Base-by-base conservation (phyloP, 2,888 invertebrate species). In the Tetrapedia diversipes region DNA sequence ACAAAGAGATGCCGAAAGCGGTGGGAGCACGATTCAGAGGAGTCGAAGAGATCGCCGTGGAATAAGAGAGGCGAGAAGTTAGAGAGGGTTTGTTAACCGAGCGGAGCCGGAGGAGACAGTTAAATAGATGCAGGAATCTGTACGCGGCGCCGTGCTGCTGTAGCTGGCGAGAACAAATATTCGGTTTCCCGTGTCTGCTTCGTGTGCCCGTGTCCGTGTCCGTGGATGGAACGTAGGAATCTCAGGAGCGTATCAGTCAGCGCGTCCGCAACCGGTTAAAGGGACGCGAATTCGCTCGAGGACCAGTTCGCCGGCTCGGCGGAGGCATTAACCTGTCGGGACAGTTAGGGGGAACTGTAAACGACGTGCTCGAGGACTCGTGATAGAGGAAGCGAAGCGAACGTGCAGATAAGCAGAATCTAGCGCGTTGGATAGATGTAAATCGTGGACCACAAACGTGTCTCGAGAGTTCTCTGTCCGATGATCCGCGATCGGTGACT, bases 111-210 rank as follows among this genome's bases (percentile, higher is more conserved):
- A 72, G 71, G 80, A 78, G 66, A 47, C 73, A 81, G 85, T 86
- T 88, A 90, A 89, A 87, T 88, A 88, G 89, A 90, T 89, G 90
- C 90, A 90, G 90, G 90, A 90, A 90, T 91, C 86, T 81, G 81
- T 81, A 79, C 81, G 87, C 87, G 90, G 90, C 90, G 90, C 90
- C 90, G 85, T 82, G 80, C 75, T 77, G 82, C 78, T 84, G 78
- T 85, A 79, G 78, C 74, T n/a, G 43, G 74, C 59, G 77, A 77
- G 82, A 79, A 73, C 83, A 81, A 84, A 82, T 77, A 83, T 73
- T 72, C 67, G 45, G 49, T 53, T 60, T 27, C 51, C 45, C 19
- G 68, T 63, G 68, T 53, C 57, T 24, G 14, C n/a, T 14, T 57
- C 16, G 37, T 37, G 51, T 45, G 24, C 1, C n/a, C 61, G 59